phyloP scores from a whole-genome alignment of 1,140 invertebrate species.

The Drosophila miranda region DNA sequence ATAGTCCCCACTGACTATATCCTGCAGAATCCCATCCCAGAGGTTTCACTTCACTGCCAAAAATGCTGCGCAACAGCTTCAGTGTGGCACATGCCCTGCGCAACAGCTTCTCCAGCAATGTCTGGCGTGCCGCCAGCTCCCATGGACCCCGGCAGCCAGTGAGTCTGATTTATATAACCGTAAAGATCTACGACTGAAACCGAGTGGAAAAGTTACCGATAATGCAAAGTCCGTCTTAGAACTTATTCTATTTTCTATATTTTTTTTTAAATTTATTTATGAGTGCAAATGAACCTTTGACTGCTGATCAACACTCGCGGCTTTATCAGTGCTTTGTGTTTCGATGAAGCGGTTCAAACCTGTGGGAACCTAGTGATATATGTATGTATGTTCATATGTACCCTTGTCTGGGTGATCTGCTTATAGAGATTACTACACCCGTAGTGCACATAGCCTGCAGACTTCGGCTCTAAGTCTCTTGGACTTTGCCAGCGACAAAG shows the following conservation, averaged over 20 bases:
- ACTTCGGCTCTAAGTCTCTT: too few relatives aligned
- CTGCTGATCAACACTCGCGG: conserved; percentile 5
- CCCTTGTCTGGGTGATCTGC: too few relatives aligned
- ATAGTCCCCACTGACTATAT: conserved; percentile 21
- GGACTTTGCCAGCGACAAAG: too few relatives aligned
- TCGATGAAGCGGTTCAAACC: conserved; percentile 23
- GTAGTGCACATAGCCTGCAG: too few relatives aligned
- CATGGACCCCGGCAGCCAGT: conserved; percentile 69
- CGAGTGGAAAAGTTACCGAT: conserved; percentile 15
- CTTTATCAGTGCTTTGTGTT: conserved; percentile 46
- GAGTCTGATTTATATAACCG: conserved; percentile 46
- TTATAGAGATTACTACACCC: too few relatives aligned
- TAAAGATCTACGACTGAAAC: neutral
- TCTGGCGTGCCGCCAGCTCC: conserved; percentile 55
- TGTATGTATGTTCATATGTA: too few relatives aligned
- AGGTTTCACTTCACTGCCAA: neutral
- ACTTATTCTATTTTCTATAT: too few relatives aligned
- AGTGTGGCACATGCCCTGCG: conserved; percentile 50
- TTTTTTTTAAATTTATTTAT: too few relatives aligned
- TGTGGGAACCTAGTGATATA: conserved; percentile 16
- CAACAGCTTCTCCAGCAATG: conserved; percentile 48
- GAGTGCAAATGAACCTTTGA: conserved; percentile 27
- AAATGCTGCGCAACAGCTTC: conserved; percentile 68
- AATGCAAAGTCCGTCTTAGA: conserved; percentile 35
- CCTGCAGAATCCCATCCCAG: conserved; percentile 3